A percentile compares a stretch with the other conserved stretches of the same genome.
Conservation (phyloP, 1,140 invertebrate species). For the Magallana ariakensis region DNA sequence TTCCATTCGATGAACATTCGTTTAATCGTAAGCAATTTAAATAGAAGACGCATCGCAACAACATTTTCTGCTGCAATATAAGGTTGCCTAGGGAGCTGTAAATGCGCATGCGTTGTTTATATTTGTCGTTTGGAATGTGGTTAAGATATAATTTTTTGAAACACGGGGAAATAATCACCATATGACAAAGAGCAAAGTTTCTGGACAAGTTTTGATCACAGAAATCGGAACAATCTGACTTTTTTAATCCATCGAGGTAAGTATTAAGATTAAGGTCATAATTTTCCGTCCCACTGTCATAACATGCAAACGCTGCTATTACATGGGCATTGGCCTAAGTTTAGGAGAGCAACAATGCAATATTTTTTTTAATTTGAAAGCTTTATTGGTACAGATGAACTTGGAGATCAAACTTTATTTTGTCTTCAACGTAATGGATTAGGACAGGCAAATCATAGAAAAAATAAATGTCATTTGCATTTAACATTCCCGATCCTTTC, state of each 20-base stretch:
- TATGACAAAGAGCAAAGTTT: neutral
- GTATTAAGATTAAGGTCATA: too few relatives aligned
- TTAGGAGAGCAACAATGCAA: too few relatives aligned
- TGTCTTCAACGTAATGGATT: too few relatives aligned
- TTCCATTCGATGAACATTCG: neutral
- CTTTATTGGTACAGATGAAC: too few relatives aligned
- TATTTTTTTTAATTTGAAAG: too few relatives aligned
- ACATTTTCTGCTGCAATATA: constrained; percentile 5
- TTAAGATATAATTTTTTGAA: neutral
- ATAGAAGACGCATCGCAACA: neutral
- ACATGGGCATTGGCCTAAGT: too few relatives aligned
- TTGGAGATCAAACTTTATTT: too few relatives aligned
- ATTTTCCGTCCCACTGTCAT: too few relatives aligned
- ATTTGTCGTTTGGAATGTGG: neutral
- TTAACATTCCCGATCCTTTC: neutral
- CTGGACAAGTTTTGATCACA: too few relatives aligned
- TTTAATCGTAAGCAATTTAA: constrained; percentile 27
- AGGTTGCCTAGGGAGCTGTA: constrained; percentile 5
- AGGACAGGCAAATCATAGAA: neutral
- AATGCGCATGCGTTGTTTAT: neutral
- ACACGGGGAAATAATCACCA: neutral
- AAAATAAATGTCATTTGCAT: neutral
- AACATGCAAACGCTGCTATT: too few relatives aligned
- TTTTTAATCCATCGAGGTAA: too few relatives aligned
- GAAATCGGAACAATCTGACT: too few relatives aligned